Conservation (phyloP, 2,113 vertebrate species). For the Mungos mungo region DNA sequence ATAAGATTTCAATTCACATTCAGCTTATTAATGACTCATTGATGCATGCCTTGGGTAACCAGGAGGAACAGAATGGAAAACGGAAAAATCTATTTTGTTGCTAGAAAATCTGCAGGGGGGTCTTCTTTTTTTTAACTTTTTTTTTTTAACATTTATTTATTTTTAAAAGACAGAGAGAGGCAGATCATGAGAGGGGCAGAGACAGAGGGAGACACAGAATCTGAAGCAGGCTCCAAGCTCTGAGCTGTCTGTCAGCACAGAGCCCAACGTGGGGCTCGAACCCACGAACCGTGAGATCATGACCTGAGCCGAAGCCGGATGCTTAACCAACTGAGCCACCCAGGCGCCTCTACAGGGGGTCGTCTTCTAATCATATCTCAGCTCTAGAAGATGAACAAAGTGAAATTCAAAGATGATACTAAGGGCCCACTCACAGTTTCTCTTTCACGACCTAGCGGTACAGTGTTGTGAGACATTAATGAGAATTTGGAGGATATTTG, state of each 20-base stretch:
- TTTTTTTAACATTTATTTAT: too few species aligned
- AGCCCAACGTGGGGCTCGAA: too few species aligned
- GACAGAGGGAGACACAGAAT: too few species aligned
- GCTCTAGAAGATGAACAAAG: neutral
- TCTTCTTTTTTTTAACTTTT: neutral
- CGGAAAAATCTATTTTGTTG: neutral
- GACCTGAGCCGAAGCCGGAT: too few species aligned
- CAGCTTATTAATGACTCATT: neutral
- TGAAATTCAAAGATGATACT: neutral
- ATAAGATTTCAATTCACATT: neutral
- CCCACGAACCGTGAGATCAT: too few species aligned
- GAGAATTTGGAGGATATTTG: neutral
- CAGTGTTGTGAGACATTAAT: neutral
- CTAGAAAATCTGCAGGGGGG: neutral
- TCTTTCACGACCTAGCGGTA: neutral
- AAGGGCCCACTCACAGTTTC: neutral
- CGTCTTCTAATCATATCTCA: neutral
- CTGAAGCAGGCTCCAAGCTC: too few species aligned
- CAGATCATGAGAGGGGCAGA: too few species aligned
- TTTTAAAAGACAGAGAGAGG: too few species aligned
- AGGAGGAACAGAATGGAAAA: neutral
- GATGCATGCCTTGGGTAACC: neutral
- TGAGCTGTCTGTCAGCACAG: too few species aligned
- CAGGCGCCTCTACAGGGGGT: too few species aligned
- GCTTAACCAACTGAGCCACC: too few species aligned